Base-by-base conservation (phyloP, 2,888 invertebrate genomes). In the Smittia sp. region DNA sequence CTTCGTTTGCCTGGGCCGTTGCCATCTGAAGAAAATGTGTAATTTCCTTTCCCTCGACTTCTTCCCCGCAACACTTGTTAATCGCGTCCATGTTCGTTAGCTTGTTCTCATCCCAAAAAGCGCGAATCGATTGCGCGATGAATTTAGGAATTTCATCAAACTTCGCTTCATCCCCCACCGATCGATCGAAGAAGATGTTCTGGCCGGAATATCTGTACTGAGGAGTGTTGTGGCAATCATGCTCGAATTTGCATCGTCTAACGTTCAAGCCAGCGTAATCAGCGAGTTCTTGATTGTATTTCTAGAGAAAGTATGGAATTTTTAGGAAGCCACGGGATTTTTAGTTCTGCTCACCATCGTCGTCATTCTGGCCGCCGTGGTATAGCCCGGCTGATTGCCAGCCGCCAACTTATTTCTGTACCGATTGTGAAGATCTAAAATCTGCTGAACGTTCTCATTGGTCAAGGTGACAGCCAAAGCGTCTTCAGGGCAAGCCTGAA, bases 151-250 rank as follows among this genome's bases (percentile, higher is more conserved):
- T 66, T 15, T 66, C 22, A 3, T 38, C 11, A 22, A 38, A 32
- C 20, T 24, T 22, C 11, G n/a, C 24, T 22, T 38, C 66, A 11
- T 22, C 39, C 20, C 22, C 18, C 7, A 39, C 38, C 9, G 32
- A 32, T 9, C 32, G 32, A 13, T 32, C 9, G 25, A 38, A 66
- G 13, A 20, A 66, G 1, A 66, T 9, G 39, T 66, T 66, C n/a
- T 66, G 66, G 13, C 66, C 66, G 11, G 66, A 66, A 66, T 66
- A 66, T 41, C 22, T 66, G 38, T 38, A 38, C 39, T 66, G 20
- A 11, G 66, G 66, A 0, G 66, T 66, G 66, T 66, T 66, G 38
- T 66, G 66, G 13, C 66, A 66, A 39, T 66, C 66, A 4, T 66
- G 66, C 11, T 66, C 39, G 22, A 38, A 38, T 9, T 9, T 20